These are phyloP conservation scores for Andricus grossulariae DNA, from an alignment of 1,140 invertebrate genomes.

Conservation along the genomic window DNA sequence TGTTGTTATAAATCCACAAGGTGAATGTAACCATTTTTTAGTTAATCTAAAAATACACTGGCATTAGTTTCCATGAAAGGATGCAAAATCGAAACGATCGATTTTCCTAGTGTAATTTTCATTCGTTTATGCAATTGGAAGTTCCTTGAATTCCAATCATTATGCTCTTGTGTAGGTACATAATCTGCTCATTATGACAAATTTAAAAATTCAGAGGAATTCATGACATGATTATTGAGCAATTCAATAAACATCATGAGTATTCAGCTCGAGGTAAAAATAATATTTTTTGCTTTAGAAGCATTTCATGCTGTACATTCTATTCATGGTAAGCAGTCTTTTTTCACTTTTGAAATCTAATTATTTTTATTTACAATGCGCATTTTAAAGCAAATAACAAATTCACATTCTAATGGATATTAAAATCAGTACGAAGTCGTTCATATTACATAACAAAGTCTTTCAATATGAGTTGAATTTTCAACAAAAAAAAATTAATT, in stretches of 20 bases:
- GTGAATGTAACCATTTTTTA: no score
- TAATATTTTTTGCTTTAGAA: not conserved
- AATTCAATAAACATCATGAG: not conserved
- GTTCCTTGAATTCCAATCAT: slow-evolving; percentile 17
- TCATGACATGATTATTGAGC: slow-evolving; percentile 26
- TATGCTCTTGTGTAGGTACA: not conserved
- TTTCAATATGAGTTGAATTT: no score
- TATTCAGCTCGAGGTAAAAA: slow-evolving; percentile 1
- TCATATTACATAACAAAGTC: not conserved
- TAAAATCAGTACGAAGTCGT: not conserved
- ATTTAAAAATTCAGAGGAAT: slow-evolving; percentile 9
- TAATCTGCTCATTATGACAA: slow-evolving; percentile 9
- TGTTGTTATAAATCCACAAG: no score
- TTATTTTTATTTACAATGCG: not conserved
- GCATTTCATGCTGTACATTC: not conserved
- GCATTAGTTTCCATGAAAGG: no score
- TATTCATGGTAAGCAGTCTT: not conserved
- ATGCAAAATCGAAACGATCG: no score
- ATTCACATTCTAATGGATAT: not conserved
- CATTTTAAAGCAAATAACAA: not conserved
- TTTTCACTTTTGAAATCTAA: not conserved
- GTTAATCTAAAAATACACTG: no score
- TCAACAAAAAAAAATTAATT: no score
- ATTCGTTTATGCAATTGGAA: not conserved
- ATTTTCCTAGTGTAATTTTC: no score